Base-by-base conservation (phyloP, 1,140 invertebrate species). In the Tetramorium simillimum region DNA sequence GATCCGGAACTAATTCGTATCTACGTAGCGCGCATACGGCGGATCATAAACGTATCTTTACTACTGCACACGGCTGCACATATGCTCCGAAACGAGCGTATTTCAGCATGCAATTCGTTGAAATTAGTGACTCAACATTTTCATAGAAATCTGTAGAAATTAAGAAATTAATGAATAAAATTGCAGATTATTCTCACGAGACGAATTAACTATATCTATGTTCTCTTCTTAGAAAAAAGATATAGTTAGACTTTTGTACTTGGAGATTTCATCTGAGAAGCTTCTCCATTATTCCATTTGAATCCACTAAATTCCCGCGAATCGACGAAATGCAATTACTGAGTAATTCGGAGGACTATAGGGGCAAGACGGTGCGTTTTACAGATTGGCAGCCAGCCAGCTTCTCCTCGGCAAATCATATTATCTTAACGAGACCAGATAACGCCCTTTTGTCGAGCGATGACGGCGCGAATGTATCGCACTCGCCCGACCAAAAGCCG, bases 381-480 rank as follows among this genome's bases (percentile, higher is more conserved):
- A 81, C 58, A 75, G 24, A 40, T 81, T 87, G 78, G 86, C 78
- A 58, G 14, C 24, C 37, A 37, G 53, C 69, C 69, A 87, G 76
- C 21, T 62, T 33, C 80, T 82, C 43, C 46, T 85, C 24, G 51
- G 24, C 60, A 87, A 84, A 87, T 87, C 86, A 84, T 70, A 84
- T 84, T 82, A 73, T 87, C 80, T 62, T 87, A 87, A 87, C 86
- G 78, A 87, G 56, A 51, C 60, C 60, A 84, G 69, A 84, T 87
- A 87, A 73, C 51, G 49, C 49, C n/a, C 78, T 84, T 72, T 84
- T 84, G 58, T 73, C 80, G 63, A 56, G 84, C 21, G 62, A 82
- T 58, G 40, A 82, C 14, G 67, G 18, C 37, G 14, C 43, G 69
- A 75, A 84, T 49, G 40, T 73, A 82, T 82, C n/a, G 37, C 18